Evolutionary conservation across 2,797 vertebrate genomes (phyloP).

Genomic region (Meriones psammophilus): DNA sequence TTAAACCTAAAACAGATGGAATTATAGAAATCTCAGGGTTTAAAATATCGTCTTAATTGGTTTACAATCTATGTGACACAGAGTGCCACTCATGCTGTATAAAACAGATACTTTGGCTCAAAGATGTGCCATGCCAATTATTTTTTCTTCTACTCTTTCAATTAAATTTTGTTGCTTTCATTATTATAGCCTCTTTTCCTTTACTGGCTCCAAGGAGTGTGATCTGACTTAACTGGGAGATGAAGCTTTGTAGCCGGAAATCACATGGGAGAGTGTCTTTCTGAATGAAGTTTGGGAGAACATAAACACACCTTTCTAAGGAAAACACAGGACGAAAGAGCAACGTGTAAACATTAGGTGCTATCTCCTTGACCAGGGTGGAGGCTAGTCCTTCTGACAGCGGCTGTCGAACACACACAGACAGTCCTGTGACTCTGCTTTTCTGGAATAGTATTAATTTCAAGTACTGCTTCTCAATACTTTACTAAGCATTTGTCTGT

Average conservation of each 20-base stretch:
- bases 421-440: background rate
- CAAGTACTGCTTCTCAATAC: background rate
- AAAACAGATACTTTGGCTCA: constrained; percentile 85
- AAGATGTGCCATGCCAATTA: constrained; percentile 87
- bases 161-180: constrained; percentile 73
- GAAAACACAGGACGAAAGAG: constrained; percentile 58
- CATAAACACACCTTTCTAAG: constrained; percentile 41
- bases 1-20: constrained; percentile 92
- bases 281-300: background rate
- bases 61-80: constrained; percentile 91
- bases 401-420: background rate
- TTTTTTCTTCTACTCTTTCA: constrained; percentile 87
- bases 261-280: constrained; percentile 52
- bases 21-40: constrained; percentile 91
- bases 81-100: constrained; percentile 87
- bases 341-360: background rate
- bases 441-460: constrained; percentile 45
- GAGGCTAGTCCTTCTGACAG: background rate
- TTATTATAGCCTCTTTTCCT: constrained; percentile 65
- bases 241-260: background rate
- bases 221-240: constrained; percentile 55
- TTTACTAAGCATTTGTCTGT: background rate
- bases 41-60: constrained; percentile 91
- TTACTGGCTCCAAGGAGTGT: constrained; percentile 58
- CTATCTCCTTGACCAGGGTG: background rate